phyloP scores from a whole-genome alignment of 1,140 invertebrate species.

The Trialeurodes vaporariorum region DNA sequence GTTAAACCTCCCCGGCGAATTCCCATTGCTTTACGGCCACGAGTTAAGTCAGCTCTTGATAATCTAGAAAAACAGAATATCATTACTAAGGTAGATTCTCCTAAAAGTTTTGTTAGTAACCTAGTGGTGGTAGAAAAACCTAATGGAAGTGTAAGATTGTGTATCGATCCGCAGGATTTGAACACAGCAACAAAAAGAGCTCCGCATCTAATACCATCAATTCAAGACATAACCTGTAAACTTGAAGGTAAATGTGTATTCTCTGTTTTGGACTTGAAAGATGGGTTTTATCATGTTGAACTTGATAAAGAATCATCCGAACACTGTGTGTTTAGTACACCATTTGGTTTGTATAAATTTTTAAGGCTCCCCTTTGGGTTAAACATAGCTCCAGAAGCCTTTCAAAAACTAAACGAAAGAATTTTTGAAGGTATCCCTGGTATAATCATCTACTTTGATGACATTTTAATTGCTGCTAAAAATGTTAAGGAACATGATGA shows the following conservation, averaged over 20 bases:
- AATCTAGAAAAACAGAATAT: too few species aligned
- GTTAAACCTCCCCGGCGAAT: too few species aligned
- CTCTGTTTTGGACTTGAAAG: not conserved
- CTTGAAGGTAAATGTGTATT: not conserved
- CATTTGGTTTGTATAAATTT: not conserved
- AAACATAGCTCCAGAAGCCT: not conserved
- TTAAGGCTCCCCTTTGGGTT: not conserved
- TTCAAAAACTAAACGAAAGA: not conserved
- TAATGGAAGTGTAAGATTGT: too few species aligned
- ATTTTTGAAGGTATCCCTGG: not conserved
- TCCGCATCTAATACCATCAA: not conserved
- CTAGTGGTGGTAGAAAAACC: too few species aligned
- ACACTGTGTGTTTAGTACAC: not conserved
- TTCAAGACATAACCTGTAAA: not conserved
- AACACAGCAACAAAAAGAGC: too few species aligned
- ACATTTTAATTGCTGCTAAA: not conserved
- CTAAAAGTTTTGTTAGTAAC: too few species aligned
- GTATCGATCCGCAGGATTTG: too few species aligned
- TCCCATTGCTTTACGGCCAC: too few species aligned
- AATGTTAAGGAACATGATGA: not conserved
- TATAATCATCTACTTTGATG: not conserved
- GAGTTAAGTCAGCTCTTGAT: too few species aligned
- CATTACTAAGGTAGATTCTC: too few species aligned
- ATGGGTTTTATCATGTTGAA: not conserved
- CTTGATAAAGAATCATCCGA: too few species aligned